These are phyloP conservation scores for Phalera bucephala DNA, from an alignment of 2,888 invertebrate species.

Conservation along the genomic window DNA sequence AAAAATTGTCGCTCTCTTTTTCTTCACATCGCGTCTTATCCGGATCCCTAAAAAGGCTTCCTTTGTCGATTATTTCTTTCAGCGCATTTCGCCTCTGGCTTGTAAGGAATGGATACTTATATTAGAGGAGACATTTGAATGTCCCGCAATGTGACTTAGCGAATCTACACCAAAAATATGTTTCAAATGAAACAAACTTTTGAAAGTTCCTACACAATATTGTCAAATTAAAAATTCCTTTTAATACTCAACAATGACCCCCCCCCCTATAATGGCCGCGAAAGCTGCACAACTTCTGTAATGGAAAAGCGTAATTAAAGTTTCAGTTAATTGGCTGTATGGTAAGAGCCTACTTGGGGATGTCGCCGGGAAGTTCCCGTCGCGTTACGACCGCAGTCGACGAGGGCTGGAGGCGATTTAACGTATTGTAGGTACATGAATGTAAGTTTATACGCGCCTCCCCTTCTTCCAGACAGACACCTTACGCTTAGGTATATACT, in stretches of 20 bases:
- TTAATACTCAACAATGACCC: constrained; percentile 32
- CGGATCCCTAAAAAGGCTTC: constrained; percentile 60
- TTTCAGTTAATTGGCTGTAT: constrained; percentile 63
- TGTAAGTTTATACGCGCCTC: constrained; percentile 51
- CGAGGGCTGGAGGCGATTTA: constrained; percentile 65
- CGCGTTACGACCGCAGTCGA: constrained; percentile 52
- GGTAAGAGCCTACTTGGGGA: constrained; percentile 48
- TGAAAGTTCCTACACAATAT: too few species aligned
- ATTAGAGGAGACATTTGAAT: constrained; percentile 47
- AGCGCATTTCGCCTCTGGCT: constrained; percentile 47
- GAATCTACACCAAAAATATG: too few species aligned
- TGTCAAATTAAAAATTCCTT: constrained; percentile 21
- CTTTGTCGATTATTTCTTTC: constrained; percentile 65
- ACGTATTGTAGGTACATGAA: constrained; percentile 60
- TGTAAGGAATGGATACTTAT: constrained; percentile 54
- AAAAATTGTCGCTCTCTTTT: constrained; percentile 79
- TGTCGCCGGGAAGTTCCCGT: constrained; percentile 45
- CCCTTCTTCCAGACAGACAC: constrained; percentile 42
- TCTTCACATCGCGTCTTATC: constrained; percentile 69
- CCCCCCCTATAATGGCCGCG: constrained; percentile 28
- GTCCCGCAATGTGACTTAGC: constrained; percentile 11
- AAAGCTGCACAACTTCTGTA: constrained; percentile 44
- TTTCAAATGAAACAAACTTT: too few species aligned
- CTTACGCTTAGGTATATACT: too few species aligned
- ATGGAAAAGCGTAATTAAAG: constrained; percentile 63